Percentiles rank a stretch among this genome's conserved stretches.
phyloP scores from a whole-genome alignment of 2,888 invertebrate species.

The Eristalinus aeneus region DNA sequence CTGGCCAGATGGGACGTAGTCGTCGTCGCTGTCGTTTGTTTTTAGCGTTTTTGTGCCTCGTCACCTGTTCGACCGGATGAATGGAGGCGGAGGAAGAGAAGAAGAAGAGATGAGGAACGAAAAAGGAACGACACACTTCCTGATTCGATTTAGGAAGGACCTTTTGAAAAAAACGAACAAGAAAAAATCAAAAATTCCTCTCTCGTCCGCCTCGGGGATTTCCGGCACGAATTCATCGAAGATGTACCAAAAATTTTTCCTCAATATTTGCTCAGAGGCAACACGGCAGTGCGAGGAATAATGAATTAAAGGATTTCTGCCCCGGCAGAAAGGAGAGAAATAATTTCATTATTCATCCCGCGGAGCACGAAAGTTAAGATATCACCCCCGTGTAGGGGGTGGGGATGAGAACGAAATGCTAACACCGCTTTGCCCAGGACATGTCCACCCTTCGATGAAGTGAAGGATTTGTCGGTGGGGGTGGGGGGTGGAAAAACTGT shows the following conservation, averaged over 20 bases:
- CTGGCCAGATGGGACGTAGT: conserved; percentile 24
- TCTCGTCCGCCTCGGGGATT: conserved; percentile 46
- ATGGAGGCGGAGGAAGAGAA: background rate
- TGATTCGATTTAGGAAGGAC: conserved; percentile 36
- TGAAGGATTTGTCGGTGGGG: conserved; percentile 22
- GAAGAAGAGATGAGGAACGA: background rate
- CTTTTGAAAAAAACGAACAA: conserved; percentile 19
- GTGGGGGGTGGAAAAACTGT: background rate
- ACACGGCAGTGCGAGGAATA: conserved; percentile 39
- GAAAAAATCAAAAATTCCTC: conserved; percentile 33
- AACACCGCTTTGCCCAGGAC: conserved; percentile 34
- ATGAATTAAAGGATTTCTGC: conserved; percentile 63
- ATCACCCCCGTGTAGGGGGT: background rate
- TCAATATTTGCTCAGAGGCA: conserved; percentile 59
- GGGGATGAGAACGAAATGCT: conserved; percentile 36
- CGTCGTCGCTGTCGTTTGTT: conserved; percentile 6
- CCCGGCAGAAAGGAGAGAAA: conserved; percentile 23
- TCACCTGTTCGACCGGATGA: conserved; percentile 55
- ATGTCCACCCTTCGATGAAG: conserved; percentile 64
- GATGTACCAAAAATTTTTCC: conserved; percentile 17
- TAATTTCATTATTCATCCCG: conserved; percentile 65
- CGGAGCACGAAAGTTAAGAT: conserved; percentile 67
- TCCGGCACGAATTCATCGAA: conserved; percentile 53
- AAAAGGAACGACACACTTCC: conserved; percentile 19
- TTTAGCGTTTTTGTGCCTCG: background rate